Evolutionary conservation across 92 coral and sea anemone genomes (phyloP).

Genomic region (Actinostola sp.): DNA sequence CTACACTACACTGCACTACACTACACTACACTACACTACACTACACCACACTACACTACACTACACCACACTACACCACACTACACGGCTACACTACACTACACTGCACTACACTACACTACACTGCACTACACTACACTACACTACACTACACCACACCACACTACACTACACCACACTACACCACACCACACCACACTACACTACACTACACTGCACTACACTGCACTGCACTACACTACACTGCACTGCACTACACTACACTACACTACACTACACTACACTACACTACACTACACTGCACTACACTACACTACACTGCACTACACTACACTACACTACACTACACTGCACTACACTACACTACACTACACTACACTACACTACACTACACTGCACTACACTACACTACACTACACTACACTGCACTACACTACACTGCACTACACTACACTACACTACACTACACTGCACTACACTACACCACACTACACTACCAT

Average conservation of each 20-base stretch:
- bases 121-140: constrained; percentile 1
- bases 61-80: constrained; percentile 4
- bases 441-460: not conserved
- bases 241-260: constrained; percentile 7
- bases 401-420: constrained; percentile 8
- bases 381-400: constrained; percentile 14
- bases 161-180: no score
- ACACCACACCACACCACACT: not conserved
- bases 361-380: constrained; percentile 15
- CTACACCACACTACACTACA: constrained; percentile 1
- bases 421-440: not conserved
- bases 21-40: not conserved
- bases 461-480: constrained; percentile 2
- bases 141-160: not conserved
- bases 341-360: constrained; percentile 6
- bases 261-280: constrained; percentile 3
- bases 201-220: constrained; percentile 10
- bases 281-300: constrained; percentile 12
- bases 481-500: no score
- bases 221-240: constrained; percentile 12
- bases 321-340: not conserved
- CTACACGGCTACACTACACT: not conserved
- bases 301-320: constrained; percentile 3
- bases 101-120: not conserved
- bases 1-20: constrained; percentile 9